phyloP scores from a whole-genome alignment of 2,113 vertebrate species.

The Phrynosoma blainvillii region DNA sequence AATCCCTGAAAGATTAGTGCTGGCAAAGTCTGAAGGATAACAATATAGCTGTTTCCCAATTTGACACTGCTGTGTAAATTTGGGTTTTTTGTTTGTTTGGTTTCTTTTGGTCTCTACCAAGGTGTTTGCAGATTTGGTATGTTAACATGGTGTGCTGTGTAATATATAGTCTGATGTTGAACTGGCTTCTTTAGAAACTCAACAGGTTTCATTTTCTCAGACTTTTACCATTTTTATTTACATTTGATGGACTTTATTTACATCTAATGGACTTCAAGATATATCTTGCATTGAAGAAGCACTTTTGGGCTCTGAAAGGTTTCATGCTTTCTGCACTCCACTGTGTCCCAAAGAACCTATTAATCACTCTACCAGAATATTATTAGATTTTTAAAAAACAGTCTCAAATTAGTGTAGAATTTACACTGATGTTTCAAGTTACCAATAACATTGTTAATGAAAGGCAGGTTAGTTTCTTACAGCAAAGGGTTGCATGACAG shows the following conservation, averaged over 20 bases:
- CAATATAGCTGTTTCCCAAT: not conserved
- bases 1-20: not conserved
- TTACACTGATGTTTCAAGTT: not conserved
- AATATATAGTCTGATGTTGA: not conserved
- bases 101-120: no score
- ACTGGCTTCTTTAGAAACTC: not conserved
- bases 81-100: not conserved
- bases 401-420: not conserved
- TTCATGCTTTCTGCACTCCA: not conserved
- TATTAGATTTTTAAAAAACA: not conserved
- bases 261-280: not conserved
- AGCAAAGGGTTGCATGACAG: not conserved
- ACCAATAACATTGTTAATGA: not conserved
- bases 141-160: not conserved
- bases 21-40: not conserved
- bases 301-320: not conserved
- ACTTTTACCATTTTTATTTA: not conserved
- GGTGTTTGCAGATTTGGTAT: not conserved
- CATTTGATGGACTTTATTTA: not conserved
- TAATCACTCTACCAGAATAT: not conserved
- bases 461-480: not conserved
- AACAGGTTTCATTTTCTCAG: not conserved
- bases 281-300: not conserved
- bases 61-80: not conserved
- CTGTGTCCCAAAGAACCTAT: not conserved